phyloP scores from a whole-genome alignment of 2,888 invertebrate species.

The Nomada fabriciana region DNA sequence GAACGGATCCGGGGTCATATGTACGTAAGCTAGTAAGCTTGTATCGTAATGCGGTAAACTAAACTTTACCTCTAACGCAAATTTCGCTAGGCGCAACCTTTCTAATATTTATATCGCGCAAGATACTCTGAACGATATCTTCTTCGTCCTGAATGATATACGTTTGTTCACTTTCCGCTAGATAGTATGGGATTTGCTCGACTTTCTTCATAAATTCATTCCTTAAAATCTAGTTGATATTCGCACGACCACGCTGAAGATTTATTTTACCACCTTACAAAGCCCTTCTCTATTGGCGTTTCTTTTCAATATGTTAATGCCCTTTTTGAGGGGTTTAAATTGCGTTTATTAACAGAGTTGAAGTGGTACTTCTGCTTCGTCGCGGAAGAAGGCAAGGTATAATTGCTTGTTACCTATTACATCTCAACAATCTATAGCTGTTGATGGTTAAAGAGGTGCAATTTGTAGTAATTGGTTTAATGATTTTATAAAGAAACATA shows the following conservation, averaged over 20 bases:
- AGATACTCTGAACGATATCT: background rate
- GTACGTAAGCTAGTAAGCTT: background rate
- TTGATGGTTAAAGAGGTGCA: background rate
- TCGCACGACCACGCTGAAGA: background rate
- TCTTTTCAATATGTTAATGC: background rate
- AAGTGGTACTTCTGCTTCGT: background rate
- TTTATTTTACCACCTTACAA: background rate
- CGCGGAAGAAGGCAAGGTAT: background rate
- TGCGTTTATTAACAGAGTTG: background rate
- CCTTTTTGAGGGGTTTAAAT: background rate
- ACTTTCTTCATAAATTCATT: background rate
- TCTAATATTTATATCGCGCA: background rate
- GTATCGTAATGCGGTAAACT: background rate
- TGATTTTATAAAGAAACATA: background rate
- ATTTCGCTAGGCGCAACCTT: too few species aligned
- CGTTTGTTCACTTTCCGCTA: background rate
- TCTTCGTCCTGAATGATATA: background rate
- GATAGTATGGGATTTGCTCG: background rate
- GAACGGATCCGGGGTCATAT: constrained; percentile 29
- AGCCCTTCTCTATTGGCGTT: too few species aligned
- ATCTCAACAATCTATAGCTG: background rate
- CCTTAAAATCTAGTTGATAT: background rate
- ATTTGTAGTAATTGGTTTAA: background rate
- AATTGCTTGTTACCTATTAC: background rate
- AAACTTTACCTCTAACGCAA: constrained; percentile 21